Evolutionary conservation across 2,888 invertebrate species (phyloP), one percentile per base, ranked within the genome.

Genomic region (Melitaea athalia): DNA sequence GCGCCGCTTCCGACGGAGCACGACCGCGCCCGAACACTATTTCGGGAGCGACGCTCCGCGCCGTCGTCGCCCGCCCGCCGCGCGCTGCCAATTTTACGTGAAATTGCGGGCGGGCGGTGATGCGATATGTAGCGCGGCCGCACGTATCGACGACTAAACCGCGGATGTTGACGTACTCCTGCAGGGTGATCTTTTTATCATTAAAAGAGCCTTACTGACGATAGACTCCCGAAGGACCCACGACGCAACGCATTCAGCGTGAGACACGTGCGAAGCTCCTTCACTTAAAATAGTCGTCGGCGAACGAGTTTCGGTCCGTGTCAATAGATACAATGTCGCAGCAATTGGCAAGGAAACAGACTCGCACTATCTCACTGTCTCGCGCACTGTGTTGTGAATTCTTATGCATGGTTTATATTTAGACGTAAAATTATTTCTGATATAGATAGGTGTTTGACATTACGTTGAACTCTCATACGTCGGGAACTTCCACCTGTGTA

Each of bases 361-460:
- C 86, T 88, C 89, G 90, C 91, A 89, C 91, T 91, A 88, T 91
- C 91, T 91, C 91, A 91, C 91, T 90, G 91, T 92, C 91, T 91
- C 92, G 90, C 89, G 87, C 89, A 86, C 88, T 86, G 89, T 91
- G 92, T 92, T 92, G 92, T 92, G 90, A 91, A 92, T 92, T 92
- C 91, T 91, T 91, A 91, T 91, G 91, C 91, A 89, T 85, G 86
- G 86, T 88, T 88, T 91, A 92, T 89, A 91, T 91, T 91, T 92
- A 92, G 92, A 86, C 72, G 81, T 82, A 86, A 90, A 91, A 91
- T 92, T 92, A 91, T 92, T 92, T 92, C 91, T 89, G 91, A 90
- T 91, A 91, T 90, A 91, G 91, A 91, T 92, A 91, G 91, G 91
- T 91, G 91, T 91, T 92, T 92, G 92, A 91, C 92, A 92, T 92